Evolutionary conservation across 2,797 vertebrate species (phyloP), one percentile per base, ranked within the genome.

Genomic region (Hypotaenidia philippensis): DNA sequence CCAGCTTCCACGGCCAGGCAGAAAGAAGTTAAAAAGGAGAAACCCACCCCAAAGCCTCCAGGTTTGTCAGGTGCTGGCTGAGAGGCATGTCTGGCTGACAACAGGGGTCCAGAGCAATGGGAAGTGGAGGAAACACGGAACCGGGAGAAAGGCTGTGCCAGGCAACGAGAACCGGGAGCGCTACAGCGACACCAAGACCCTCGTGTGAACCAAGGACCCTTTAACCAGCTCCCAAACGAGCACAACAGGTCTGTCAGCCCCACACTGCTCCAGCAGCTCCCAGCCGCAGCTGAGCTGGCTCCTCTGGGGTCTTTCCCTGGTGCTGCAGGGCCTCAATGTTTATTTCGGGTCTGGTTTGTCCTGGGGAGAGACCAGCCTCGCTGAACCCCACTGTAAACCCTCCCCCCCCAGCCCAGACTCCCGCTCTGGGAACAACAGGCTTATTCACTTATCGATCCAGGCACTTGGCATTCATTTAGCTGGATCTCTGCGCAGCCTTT

Each of bases 31-130:
- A 29, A 49, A 83, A 10, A 5, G 20, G 40, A 34, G 44, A 27
- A 41, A 18, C 41, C 41, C 17, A 41, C 44, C 44, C 44, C 20
- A 45, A 10, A 21, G 20, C 44, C 13, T 45, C 41, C 47, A 10
- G 21, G 18, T 32, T 25, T 20, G 22, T 64, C 17, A 38, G 13
- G 11, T 6, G 16, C 20, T 26, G 27, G 25, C 6, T 32, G n/a
- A 38, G 29, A 27, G 0, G 5, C 44, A 9, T 17, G 1, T 7
- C 10, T 20, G n/a, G 5, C 32, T 5, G 32, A 17, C 64, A 53
- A 36, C 31, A 8, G 20, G 70, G 36, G 6, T 1, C 0, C 5
- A 44, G 52, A 65, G 22, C 20, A 18, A 71, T 5, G 4, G 23
- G 9, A 55, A 81, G 23, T 2, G 27, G 50, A 44, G 23, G 34